Percentiles rank a stretch among this genome's conserved stretches.
Evolutionary conservation across 2,797 vertebrate species (phyloP).

Genomic region (Hephaestus fuliginosus): DNA sequence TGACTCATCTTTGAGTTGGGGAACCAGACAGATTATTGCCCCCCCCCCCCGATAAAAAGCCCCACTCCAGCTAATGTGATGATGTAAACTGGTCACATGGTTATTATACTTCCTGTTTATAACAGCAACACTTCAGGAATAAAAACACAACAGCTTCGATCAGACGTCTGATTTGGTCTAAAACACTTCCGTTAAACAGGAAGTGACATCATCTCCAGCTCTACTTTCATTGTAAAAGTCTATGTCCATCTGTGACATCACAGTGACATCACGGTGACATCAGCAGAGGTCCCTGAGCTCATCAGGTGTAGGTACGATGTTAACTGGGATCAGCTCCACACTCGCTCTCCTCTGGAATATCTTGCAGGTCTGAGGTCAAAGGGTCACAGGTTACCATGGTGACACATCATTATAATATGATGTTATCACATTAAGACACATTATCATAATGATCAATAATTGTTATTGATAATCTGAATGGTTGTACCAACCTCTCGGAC

Average conservation of each 20-base stretch:
- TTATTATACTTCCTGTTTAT: constrained; percentile 30
- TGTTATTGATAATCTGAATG: background rate
- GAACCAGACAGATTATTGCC: too few species aligned
- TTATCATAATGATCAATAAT: background rate
- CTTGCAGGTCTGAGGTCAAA: constrained; percentile 90
- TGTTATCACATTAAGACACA: background rate
- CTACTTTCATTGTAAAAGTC: constrained; percentile 10
- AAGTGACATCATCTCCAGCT: constrained; percentile 32
- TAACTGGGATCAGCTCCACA: constrained; percentile 85
- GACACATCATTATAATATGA: background rate
- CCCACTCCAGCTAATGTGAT: constrained; percentile 43
- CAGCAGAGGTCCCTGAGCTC: constrained; percentile 35
- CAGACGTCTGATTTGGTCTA: too few species aligned
- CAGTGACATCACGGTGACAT: constrained; percentile 21
- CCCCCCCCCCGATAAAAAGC: background rate
- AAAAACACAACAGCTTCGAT: background rate
- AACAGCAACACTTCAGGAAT: constrained; percentile 35
- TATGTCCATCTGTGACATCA: background rate
- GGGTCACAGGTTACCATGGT: constrained; percentile 41
- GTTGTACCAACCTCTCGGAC: constrained; percentile 76
- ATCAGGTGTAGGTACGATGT: constrained; percentile 26
- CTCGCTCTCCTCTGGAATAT: constrained; percentile 95
- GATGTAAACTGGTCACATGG: constrained; percentile 55
- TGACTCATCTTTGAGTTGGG: background rate
- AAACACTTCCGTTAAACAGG: constrained; percentile 18